Base-by-base conservation (phyloP, 2,888 invertebrate species). In the Mylabris sibirica region DNA sequence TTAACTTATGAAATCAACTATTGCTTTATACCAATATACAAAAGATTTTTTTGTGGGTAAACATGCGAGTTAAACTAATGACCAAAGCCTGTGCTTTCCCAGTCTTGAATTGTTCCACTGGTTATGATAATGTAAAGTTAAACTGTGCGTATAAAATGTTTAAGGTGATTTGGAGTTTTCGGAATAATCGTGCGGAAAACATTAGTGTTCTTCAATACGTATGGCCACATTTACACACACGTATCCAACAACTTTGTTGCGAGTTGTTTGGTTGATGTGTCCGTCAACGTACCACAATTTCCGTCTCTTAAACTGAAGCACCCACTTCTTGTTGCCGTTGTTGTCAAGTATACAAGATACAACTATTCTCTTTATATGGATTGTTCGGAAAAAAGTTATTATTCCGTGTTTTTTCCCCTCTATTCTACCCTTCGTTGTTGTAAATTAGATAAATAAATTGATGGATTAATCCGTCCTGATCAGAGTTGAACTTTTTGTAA, bases 251-350 rank as follows among this genome's bases (percentile, higher is more conserved):
- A 30, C 34, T 57, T 60, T 63, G 60, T 35, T 60, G n/a, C 6
- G 22, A 26, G 35, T 60, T 38, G 35, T 61, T n/a, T 24, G n/a
- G 49, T 53, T 2, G 64, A n/a, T 12, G 14, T 60, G 44, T 12
- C 11, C 60, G 60, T 60, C 67, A 26, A 57, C 57, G 30, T 59
- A 35, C 30, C 30, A 24, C 53, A 44, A 57, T 44, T 69, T 66
- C 66, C 69, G 66, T 59, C 66, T 70, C 30, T 11, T 20, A 9
- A 57, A 65, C 65, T 67, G 67, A 64, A 70, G 66, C 63, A 67
- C 70, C 30, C 60, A 34, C 57, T 64, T 41, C 66, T 35, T 64
- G 24, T 60, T 24, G n/a, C n/a, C n/a, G n/a, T 35, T 64, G 24
- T 34, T 57, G 35, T 63, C 60, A 34, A 53, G 63, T 44, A 41